Conservation (phyloP, 35 echinoderm and acorn worm genomes). For the Eucidaris tribuloides region DNA sequence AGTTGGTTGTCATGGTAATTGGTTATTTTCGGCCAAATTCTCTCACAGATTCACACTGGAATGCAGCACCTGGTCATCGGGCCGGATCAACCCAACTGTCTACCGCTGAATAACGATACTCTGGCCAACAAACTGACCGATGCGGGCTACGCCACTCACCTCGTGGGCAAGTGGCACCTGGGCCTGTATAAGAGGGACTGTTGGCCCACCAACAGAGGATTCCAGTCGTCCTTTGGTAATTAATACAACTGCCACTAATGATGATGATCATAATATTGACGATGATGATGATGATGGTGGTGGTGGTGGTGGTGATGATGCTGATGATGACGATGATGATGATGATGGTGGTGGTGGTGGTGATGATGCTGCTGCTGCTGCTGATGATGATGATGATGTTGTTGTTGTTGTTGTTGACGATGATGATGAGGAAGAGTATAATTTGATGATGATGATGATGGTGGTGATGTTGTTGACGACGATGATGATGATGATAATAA, state of each 20-base stretch:
- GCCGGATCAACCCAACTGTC: not conserved
- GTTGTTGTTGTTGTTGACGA: not conserved
- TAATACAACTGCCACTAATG: too few relatives aligned
- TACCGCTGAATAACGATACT: slow-evolving; percentile 43
- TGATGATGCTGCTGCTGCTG: too few relatives aligned
- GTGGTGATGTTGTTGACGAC: too few relatives aligned
- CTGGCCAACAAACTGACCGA: slow-evolving; percentile 52
- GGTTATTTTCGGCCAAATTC: too few relatives aligned
- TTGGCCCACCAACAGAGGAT: slow-evolving; percentile 62
- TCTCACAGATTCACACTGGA: slow-evolving; percentile 62
- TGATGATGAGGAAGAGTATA: too few relatives aligned
- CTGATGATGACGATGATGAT: too few relatives aligned
- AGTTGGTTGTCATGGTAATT: too few relatives aligned
- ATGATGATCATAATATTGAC: not conserved
- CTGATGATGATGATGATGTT: too few relatives aligned
- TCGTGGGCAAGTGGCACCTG: slow-evolving; percentile 78
- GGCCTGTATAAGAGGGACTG: slow-evolving; percentile 47
- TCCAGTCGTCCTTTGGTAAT: slow-evolving; percentile 75
- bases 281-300: not conserved
- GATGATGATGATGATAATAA: too few relatives aligned
- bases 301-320: too few relatives aligned
- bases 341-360: too few relatives aligned
- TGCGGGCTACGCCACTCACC: slow-evolving; percentile 48
- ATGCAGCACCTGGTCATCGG: slow-evolving; percentile 43
- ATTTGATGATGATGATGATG: too few relatives aligned